Base-by-base conservation (phyloP, 2,797 vertebrate genomes). In the Sylvia borin region DNA sequence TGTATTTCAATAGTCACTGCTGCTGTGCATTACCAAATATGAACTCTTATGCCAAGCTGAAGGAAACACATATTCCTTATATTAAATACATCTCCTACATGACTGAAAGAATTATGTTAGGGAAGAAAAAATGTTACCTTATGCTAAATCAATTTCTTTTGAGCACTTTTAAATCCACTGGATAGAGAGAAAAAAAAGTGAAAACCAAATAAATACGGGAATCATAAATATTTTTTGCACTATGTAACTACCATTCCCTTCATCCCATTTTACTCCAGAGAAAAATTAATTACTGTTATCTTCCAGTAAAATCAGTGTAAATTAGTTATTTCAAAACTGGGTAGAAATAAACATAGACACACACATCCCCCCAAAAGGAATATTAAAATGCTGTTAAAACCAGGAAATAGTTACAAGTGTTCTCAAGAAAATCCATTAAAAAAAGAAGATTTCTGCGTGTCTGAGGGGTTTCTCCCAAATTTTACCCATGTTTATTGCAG, bases 401-500 rank as follows among this genome's bases (percentile, higher is more conserved):
- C 21, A 21, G 9, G 17, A 77, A 85, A 79, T 4, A 40, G 3
- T 45, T 76, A 66, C 9, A 77, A 42, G 9, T 24, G 6, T 53
- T 79, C 81, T 55, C 18, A 73, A 47, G 34, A 79, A 76, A 87
- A 91, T 40, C 13, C 5, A 58, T 60, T 5, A 20, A 40, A 36
- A 78, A 29, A 27, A 67, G 45, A 10, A 25, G 8, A n/a, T 48
- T 31, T 48, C 5, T 50, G 5, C 5, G 26, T 66, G 2, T 11
- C 73, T 11, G 3, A 24, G 22, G 14, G 2, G 0, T 3, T 8
- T 42, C 14, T 21, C 12, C 1, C 8, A 19, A 22, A 71, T 58
- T 84, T 57, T 76, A 16, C 31, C 24, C 29, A 36, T 25, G 7
- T 64, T 79, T 74, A 16, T 36, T 71, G 24, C 34, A 83, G 32